Percentiles rank a stretch among this genome's conserved stretches.
Evolutionary conservation across 2,888 invertebrate genomes (phyloP).

Genomic region (Tanaodytes sp.): DNA sequence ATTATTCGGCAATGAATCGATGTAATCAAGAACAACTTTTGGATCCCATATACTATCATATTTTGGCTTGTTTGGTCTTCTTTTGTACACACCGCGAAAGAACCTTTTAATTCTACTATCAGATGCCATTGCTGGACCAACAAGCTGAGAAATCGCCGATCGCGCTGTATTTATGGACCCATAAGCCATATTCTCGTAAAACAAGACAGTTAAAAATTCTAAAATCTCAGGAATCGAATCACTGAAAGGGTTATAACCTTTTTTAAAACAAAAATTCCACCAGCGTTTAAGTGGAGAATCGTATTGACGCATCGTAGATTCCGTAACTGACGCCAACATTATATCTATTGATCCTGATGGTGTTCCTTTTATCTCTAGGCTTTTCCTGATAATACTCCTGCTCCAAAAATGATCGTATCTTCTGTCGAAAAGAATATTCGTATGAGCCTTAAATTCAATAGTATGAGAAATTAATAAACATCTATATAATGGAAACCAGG

Average conservation of each 20-base stretch:
- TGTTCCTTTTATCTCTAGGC: slow-evolving; percentile 22
- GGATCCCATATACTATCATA: slow-evolving; percentile 50
- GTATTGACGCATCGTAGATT: slow-evolving; percentile 39
- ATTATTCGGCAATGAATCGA: slow-evolving; percentile 8
- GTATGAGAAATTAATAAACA: not conserved
- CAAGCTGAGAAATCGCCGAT: slow-evolving; percentile 27
- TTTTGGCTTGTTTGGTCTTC: slow-evolving; percentile 32
- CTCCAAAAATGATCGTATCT: slow-evolving; percentile 22
- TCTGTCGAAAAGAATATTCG: slow-evolving; percentile 25
- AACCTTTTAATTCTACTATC: slow-evolving; percentile 48
- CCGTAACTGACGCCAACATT: slow-evolving; percentile 28
- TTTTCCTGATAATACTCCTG: slow-evolving; percentile 40
- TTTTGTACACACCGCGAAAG: slow-evolving; percentile 36
- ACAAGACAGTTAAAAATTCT: slow-evolving; percentile 12
- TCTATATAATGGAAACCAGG: slow-evolving; percentile 3
- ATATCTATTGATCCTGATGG: slow-evolving; percentile 28
- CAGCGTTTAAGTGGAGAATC: slow-evolving; percentile 17
- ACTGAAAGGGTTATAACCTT: slow-evolving; percentile 5
- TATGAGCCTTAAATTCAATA: slow-evolving; percentile 32
- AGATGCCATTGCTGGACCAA: slow-evolving; percentile 10
- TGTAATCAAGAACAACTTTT: slow-evolving; percentile 34
- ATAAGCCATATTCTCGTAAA: slow-evolving; percentile 11
- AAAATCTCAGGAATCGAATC: slow-evolving; percentile 21
- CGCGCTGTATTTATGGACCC: slow-evolving; percentile 24
- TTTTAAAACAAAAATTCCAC: slow-evolving; percentile 3